A percentile compares a stretch with the other conserved stretches of the same genome.
Evolutionary conservation across 2,888 invertebrate species (phyloP).

Genomic region (Seira musarum): DNA sequence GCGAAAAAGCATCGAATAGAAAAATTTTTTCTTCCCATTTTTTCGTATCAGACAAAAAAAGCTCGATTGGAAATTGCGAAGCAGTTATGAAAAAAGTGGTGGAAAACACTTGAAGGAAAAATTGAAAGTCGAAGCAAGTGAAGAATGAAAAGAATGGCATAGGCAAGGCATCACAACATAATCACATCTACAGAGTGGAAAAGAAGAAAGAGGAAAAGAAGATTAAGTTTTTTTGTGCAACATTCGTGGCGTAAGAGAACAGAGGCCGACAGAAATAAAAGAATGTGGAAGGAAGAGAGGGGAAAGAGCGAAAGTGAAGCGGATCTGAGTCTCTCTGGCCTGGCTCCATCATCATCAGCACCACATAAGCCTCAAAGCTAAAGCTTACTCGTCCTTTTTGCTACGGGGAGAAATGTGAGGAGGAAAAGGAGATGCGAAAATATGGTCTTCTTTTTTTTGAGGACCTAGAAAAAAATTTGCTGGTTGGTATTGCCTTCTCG

Average conservation of each 20-base stretch:
- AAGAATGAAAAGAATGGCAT: constrained; percentile 23
- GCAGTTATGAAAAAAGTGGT: not conserved
- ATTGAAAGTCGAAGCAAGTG: constrained; percentile 22
- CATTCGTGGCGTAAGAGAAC: not conserved
- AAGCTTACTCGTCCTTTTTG: not conserved
- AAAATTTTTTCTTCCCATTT: not conserved
- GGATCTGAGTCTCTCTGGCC: not conserved
- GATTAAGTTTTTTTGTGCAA: not conserved
- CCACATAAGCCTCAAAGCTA: not conserved
- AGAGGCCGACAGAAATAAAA: not conserved
- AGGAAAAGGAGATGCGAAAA: not conserved
- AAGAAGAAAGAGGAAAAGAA: constrained; percentile 3
- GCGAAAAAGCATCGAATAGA: constrained; percentile 12
- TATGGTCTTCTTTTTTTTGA: constrained; percentile 12
- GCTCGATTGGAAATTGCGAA: constrained; percentile 25
- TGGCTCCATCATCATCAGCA: not conserved
- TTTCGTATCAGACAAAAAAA: not conserved
- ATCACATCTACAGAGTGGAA: constrained; percentile 18
- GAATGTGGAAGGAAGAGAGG: not conserved
- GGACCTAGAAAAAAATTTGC: too few relatives aligned
- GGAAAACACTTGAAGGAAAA: constrained; percentile 20
- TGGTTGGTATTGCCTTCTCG: too few relatives aligned
- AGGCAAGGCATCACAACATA: constrained; percentile 6
- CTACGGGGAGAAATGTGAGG: not conserved
- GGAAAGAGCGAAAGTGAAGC: not conserved